Base-by-base conservation (phyloP, 2,888 invertebrate genomes). In the Tridacna gigas region DNA sequence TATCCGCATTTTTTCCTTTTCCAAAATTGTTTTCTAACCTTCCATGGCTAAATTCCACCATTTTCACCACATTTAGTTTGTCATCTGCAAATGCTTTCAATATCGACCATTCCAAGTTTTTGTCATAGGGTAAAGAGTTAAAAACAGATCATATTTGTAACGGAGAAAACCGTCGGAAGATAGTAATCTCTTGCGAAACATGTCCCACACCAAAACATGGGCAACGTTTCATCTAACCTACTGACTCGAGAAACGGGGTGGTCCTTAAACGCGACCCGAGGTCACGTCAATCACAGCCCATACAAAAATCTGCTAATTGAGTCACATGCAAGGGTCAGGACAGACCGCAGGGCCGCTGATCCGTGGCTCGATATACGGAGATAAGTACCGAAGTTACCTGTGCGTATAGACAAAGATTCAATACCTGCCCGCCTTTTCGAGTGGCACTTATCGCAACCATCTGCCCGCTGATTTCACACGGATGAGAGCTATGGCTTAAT, bases 241-340 rank as follows among this genome's bases (percentile, higher is more conserved):
- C 37, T 67, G 67, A 37, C 18, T 67, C 67, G 67, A 67, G 28
- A 67, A 67, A 67, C 67, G 67, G 67, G 67, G 67, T 67, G 67
- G 67, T 67, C 67, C 45, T 67, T 20, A n/a, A 63, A 63, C 63
- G 67, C 45, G 20, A 67, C 71, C 25, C 28, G 37, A 69, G 71
- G 71, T 56, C 80, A 80, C 73, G 80, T 80, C 80, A 80, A 61
- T 80, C 80, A 80, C 76, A 76, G 63, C 18, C 45, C 45, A 13
- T n/a, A 47, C 47, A 73, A 45, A 69, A 26, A 78, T 74, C 78
- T 74, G 82, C 78, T 82, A 82, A 82, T 82, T 78, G 77, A 82
- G 67, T 60, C 82, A 78, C 82, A 82, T 82, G 82, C 82, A 77
- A 82, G 69, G 82, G 65, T 82, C 82, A 74, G 47, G 60, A 67